Percentiles rank a stretch among this genome's conserved stretches.
These are phyloP conservation scores for Henricia sp. DNA, from an alignment of 53 echinoderm and acorn worm species.

Conservation along the genomic window DNA sequence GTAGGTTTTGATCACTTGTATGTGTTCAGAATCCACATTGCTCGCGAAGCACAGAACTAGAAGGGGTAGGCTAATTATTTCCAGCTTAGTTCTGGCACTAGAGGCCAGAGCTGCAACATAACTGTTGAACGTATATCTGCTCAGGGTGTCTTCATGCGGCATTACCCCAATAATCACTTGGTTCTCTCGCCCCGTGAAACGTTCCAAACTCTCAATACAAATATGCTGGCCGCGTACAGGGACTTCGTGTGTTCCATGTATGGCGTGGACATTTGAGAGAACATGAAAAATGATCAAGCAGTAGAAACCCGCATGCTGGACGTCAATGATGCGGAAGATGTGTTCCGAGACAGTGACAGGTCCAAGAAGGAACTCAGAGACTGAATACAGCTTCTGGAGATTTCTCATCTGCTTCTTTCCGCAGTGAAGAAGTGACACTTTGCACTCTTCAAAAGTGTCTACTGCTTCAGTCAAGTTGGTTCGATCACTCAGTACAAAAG, in stretches of 20 bases:
- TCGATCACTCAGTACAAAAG: background rate
- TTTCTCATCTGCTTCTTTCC: background rate
- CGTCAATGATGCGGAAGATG: slow-evolving; percentile 26
- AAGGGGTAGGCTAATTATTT: background rate
- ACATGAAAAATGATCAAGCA: slow-evolving; percentile 13
- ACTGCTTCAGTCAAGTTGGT: background rate
- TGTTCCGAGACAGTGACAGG: slow-evolving; percentile 25
- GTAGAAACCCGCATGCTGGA: slow-evolving; percentile 29
- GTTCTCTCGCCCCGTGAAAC: slow-evolving; percentile 32
- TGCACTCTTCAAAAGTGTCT: background rate
- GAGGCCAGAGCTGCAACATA: slow-evolving; percentile 16
- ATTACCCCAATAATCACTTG: slow-evolving; percentile 33
- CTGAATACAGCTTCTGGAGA: slow-evolving; percentile 30
- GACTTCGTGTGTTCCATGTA: slow-evolving; percentile 23
- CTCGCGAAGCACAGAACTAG: background rate
- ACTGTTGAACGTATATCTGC: background rate
- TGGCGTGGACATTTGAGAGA: slow-evolving; percentile 37
- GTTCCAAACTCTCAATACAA: slow-evolving; percentile 29
- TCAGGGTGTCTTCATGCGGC: slow-evolving; percentile 5
- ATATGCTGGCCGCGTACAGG: slow-evolving; percentile 30
- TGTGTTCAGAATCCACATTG: too few species aligned
- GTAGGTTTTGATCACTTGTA: too few species aligned
- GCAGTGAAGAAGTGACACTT: background rate
- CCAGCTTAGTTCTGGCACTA: slow-evolving; percentile 25
- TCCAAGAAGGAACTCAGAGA: slow-evolving; percentile 31